Evolutionary conservation across 2,797 vertebrate species (phyloP).

Genomic region (Caiman crocodilus): DNA sequence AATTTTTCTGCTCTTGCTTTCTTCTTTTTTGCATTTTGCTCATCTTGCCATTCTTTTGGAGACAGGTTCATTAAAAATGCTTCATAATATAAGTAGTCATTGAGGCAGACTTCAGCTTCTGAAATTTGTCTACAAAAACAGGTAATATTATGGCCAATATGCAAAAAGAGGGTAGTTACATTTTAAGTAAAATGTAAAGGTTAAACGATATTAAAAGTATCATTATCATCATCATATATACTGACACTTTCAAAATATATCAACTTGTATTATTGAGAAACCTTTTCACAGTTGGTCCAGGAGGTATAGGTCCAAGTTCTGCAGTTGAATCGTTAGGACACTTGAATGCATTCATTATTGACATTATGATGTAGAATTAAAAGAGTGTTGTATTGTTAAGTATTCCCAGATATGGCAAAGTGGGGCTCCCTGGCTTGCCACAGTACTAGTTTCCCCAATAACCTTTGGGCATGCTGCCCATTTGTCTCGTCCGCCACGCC

Average conservation of each 20-base stretch:
- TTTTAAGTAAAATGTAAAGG: background rate
- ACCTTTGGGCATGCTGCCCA: too few species aligned
- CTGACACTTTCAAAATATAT: background rate
- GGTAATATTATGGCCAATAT: background rate
- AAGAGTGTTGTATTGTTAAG: background rate
- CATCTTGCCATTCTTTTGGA: conserved; percentile 73
- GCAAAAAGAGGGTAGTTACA: background rate
- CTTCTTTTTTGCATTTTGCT: conserved; percentile 54
- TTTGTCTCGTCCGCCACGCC: too few species aligned
- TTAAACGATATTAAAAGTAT: background rate
- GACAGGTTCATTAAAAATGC: conserved; percentile 73
- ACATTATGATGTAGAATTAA: background rate
- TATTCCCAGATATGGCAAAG: background rate
- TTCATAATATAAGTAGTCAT: conserved; percentile 71
- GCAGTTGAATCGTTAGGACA: too few species aligned
- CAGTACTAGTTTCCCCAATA: too few species aligned
- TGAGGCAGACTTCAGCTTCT: conserved; percentile 73
- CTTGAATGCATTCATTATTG: background rate
- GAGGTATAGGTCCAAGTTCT: background rate
- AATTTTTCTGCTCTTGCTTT: background rate
- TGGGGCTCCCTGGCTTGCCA: too few species aligned
- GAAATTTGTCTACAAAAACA: conserved; percentile 75
- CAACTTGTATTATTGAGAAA: background rate
- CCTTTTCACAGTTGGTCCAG: too few species aligned
- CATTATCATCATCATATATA: background rate